Base-by-base conservation (phyloP, 2,797 vertebrate genomes). In the Holocentrus rufus region DNA sequence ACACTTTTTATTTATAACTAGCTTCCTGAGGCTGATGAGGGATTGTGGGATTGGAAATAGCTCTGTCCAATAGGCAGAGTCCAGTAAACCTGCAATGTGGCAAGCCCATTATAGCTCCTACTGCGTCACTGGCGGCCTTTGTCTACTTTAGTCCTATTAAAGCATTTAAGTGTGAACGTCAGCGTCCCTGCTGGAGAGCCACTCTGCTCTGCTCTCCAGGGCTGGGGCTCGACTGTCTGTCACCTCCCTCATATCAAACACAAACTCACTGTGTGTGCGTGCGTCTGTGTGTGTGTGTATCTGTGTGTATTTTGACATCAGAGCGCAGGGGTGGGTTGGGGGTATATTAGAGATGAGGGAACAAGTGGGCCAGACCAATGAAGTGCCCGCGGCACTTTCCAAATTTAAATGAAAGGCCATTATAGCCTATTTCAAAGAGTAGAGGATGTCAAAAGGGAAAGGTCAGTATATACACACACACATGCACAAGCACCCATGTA, bases 121-220 rank as follows among this genome's bases (percentile, higher is more conserved):
- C 84, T 95, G 92, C 92, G 91, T 95, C 94, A 94, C 83, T 81
- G 85, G 81, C 83, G 88, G 91, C 89, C 92, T 93, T 92, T 93
- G 91, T 90, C 90, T 93, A 87, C 92, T 94, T 93, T 93, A 94
- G 88, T 92, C 90, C 88, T 92, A 94, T 94, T 95, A 94, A 94
- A 94, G 93, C 90, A 90, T 94, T 95, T 93, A 95, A 91, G 91
- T 90, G 92, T 92, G 92, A 93, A 94, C 91, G 92, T 92, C 92
- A 94, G 90, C 79, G 84, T 92, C 90, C 92, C 91, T 93, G 85
- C 83, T 73, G 90, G 82, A 92, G 90, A 91, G 91, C 81, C 90
- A 85, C 88, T 91, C 82, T 23, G 59, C 89, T 91, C 86, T 76
- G 89, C 90, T 93, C 93, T 93, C 88, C 13, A 9, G 79, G 86